Evolutionary conservation across 2,888 invertebrate genomes (phyloP).

Genomic region (Corbicula japonica): DNA sequence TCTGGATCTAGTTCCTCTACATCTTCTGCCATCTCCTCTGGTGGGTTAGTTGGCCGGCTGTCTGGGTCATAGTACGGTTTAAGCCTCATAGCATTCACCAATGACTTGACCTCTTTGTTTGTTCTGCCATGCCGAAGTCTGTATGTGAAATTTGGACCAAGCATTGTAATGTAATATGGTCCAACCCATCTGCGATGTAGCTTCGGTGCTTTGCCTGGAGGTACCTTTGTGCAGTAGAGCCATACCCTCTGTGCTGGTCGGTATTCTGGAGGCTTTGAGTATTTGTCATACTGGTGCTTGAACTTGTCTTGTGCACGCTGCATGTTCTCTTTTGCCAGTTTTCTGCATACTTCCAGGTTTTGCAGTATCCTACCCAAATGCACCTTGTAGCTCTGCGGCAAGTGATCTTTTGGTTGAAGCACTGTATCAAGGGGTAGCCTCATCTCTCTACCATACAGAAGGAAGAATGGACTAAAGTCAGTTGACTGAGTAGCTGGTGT

Average conservation of each 20-base stretch:
- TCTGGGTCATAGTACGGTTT: constrained; percentile 49
- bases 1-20: too few species aligned
- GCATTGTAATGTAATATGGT: constrained; percentile 41
- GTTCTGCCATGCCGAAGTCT: constrained; percentile 31
- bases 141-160: constrained; percentile 20
- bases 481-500: constrained; percentile 63
- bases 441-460: constrained; percentile 58
- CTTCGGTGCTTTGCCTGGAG: constrained; percentile 41
- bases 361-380: constrained; percentile 14
- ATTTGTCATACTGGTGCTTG: constrained; percentile 44
- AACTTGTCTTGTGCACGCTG: constrained; percentile 37
- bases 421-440: constrained; percentile 38
- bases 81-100: constrained; percentile 45
- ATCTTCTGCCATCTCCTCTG: constrained; percentile 9
- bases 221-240: constrained; percentile 35
- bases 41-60: constrained; percentile 49
- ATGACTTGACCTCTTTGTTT: constrained; percentile 31
- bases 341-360: constrained; percentile 38
- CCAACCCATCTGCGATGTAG: constrained; percentile 43
- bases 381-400: constrained; percentile 13
- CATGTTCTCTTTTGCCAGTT: constrained; percentile 52
- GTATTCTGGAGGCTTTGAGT: constrained; percentile 29
- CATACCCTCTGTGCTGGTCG: constrained; percentile 43
- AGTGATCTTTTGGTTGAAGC: constrained; percentile 30
- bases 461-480: constrained; percentile 38